Conservation (phyloP, 2,797 vertebrate genomes). For the Hapalemur alaotrensis region DNA sequence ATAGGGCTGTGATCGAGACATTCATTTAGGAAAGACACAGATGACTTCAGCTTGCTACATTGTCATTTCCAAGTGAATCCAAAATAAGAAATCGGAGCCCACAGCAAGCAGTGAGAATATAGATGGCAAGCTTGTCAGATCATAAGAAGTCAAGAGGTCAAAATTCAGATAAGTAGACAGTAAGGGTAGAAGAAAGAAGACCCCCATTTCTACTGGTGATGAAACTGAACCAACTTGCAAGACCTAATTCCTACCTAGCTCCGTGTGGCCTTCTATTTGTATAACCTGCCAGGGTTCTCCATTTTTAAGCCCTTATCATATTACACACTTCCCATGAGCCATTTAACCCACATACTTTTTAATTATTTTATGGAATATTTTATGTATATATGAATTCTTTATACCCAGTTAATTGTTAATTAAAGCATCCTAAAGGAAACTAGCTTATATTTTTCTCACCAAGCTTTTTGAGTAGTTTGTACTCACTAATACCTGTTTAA, state of each 20-base stretch:
- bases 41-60: background rate
- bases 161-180: background rate
- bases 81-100: background rate
- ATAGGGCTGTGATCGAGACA: background rate
- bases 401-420: background rate
- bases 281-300: background rate
- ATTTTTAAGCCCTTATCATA: background rate
- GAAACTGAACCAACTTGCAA: background rate
- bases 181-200: background rate
- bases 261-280: background rate
- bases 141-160: background rate
- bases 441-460: background rate
- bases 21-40: background rate
- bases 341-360: background rate
- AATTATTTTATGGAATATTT: background rate
- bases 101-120: background rate
- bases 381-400: background rate
- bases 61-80: background rate
- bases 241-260: background rate
- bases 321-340: background rate
- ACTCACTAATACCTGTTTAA: background rate
- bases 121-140: background rate
- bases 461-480: background rate
- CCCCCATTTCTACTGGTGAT: background rate
- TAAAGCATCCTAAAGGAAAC: background rate